Evolutionary conservation across 2,797 vertebrate species (phyloP).

Genomic region (Melanogrammus aeglefinus): DNA sequence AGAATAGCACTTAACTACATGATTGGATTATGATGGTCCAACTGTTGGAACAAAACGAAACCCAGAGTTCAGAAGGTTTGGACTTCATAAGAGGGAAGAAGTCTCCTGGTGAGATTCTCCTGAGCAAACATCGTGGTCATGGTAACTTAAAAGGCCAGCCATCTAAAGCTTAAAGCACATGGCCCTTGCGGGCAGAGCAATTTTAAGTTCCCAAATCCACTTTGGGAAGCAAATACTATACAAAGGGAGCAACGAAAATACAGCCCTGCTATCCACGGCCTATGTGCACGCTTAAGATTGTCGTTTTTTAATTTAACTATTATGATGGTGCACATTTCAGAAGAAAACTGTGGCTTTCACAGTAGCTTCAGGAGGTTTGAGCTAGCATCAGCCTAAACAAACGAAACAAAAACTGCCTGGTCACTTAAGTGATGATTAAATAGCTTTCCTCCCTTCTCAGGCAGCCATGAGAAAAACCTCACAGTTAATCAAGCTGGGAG

Average conservation of each 20-base stretch:
- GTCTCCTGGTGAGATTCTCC: background rate
- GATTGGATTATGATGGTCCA: background rate
- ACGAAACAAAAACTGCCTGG: background rate
- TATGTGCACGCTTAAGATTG: background rate
- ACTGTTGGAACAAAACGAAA: background rate
- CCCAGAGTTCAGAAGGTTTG: background rate
- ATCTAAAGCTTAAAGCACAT: background rate
- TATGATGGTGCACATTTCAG: slow-evolving; percentile 15
- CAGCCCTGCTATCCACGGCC: background rate
- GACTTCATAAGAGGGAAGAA: background rate
- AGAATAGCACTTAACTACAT: background rate
- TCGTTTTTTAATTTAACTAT: slow-evolving; percentile 4
- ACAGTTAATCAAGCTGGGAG: background rate
- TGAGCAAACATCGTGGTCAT: background rate
- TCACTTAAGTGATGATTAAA: background rate
- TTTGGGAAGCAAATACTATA: background rate
- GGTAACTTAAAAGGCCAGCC: background rate
- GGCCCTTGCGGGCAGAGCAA: background rate
- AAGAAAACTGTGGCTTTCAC: background rate
- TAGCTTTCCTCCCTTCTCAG: background rate
- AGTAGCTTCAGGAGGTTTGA: background rate
- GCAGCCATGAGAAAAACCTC: background rate
- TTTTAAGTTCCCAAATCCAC: background rate
- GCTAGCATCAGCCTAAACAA: background rate
- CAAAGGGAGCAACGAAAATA: background rate